Conservation (phyloP, 2,113 vertebrate species). For the Bujurquina vittata region DNA sequence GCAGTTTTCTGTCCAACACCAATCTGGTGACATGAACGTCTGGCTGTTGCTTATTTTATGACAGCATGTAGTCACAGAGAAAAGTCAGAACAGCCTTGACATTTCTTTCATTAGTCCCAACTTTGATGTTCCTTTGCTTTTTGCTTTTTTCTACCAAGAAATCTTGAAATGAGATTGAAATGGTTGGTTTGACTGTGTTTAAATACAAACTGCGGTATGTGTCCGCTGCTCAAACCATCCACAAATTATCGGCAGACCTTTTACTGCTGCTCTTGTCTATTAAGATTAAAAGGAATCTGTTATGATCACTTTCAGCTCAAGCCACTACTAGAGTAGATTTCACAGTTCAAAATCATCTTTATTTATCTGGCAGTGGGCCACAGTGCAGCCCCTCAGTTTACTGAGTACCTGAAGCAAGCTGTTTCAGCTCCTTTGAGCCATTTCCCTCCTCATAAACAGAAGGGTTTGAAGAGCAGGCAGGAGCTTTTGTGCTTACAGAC, state of each 20-base stretch:
- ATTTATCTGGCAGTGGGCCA: background rate
- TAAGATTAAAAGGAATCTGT: background rate
- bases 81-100: slow-evolving; percentile 16
- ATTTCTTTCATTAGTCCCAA: background rate
- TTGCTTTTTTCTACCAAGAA: background rate
- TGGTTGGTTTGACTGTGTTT: background rate
- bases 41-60: slow-evolving; percentile 14
- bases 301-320: background rate
- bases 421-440: background rate
- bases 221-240: background rate
- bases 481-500: background rate
- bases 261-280: background rate
- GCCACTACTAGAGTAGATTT: background rate
- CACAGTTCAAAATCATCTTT: background rate
- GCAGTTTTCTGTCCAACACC: slow-evolving; percentile 16
- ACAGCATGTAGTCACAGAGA: slow-evolving; percentile 12
- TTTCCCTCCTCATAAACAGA: background rate
- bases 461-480: background rate
- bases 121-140: background rate
- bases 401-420: background rate
- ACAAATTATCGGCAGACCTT: background rate
- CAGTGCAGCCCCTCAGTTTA: background rate
- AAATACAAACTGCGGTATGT: background rate
- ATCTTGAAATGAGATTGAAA: background rate
- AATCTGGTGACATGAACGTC: background rate